Evolutionary conservation across 2,797 vertebrate species (phyloP).

Genomic region (Triplophysa yarkandensis): DNA sequence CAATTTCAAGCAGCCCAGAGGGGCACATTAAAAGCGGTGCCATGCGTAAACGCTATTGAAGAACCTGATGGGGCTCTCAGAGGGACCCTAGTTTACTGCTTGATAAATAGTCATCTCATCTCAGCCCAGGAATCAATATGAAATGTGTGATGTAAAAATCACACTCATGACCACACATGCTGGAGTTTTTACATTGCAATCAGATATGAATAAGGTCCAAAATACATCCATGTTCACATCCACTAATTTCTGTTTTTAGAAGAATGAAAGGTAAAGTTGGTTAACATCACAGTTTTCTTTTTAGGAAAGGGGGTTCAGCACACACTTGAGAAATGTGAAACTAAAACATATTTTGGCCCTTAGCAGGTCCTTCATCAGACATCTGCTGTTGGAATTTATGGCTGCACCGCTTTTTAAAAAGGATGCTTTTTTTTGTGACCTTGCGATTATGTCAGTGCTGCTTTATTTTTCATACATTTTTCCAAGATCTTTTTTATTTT

Average conservation of each 20-base stretch:
- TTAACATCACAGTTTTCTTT: neutral
- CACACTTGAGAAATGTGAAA: neutral
- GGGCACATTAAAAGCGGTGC: constrained; percentile 61
- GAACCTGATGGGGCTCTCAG: constrained; percentile 63
- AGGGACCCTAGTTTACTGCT: constrained; percentile 64
- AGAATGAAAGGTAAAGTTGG: neutral
- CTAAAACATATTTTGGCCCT: neutral
- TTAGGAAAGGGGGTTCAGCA: neutral
- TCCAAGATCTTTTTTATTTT: neutral
- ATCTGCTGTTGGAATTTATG: neutral
- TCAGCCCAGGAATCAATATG: constrained; percentile 57
- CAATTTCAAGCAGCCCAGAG: constrained; percentile 55
- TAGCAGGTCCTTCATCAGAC: neutral
- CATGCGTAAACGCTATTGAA: constrained; percentile 66
- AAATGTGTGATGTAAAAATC: constrained; percentile 41
- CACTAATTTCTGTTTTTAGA: neutral
- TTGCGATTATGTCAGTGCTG: neutral
- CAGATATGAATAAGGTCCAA: no score
- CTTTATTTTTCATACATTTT: neutral
- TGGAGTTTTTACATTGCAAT: neutral
- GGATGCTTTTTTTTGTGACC: neutral
- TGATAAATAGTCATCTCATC: constrained; percentile 67
- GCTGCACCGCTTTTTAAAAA: neutral
- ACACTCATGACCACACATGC: neutral
- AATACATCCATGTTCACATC: neutral